Base-by-base conservation (phyloP, 2,113 vertebrate genomes). In the Lepus americanus region DNA sequence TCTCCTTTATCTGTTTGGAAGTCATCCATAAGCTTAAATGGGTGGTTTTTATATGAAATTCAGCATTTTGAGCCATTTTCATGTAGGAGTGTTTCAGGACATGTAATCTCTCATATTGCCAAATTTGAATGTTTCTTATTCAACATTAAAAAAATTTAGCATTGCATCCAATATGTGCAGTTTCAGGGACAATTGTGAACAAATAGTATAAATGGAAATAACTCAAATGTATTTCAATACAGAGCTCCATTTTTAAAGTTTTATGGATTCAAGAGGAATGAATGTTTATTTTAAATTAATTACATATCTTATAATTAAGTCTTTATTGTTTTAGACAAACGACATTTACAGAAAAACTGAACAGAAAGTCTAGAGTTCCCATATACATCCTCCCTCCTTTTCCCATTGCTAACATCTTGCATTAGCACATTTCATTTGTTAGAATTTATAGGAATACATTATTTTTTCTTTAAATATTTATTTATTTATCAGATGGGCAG, bases 231-330 rank as follows among this genome's bases (percentile, higher is more conserved):
- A 9, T 72, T 73, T 92, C 4, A 70, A 22, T 12, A 64, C 25
- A 10, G 29, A 17, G 85, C 22, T 82, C 81, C 20, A 44, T 39
- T 84, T 82, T 64, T 66, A 74, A 36, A 69, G 19, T 9, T 82
- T 81, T 78, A 36, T 63, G 31, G 87, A 78, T 29, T 82, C 67
- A 6, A 0, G 89, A 14, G 22, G 6, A 59, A 92, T 44, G 61
- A 73, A 87, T 8, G 66, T 64, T 86, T 66, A 51, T 61, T 92
- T 90, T 53, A 63, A 92, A 74, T 66, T 31, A 67, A 92, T 73
- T 86, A 17, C 16, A 82, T 63, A 74, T 95, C 78, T 63, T 5
- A 69, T 72, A 79, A 79, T 73, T 73, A 79, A 59, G 11, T 51
- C 1, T 53, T 11, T 51, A 44, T 64, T 78, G 44, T 88, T 78